Percentiles rank a stretch among this genome's conserved stretches.
These are phyloP conservation scores for Linhomoeus sp. DNA, from an alignment of 2,888 invertebrate species.

Conservation along the genomic window DNA sequence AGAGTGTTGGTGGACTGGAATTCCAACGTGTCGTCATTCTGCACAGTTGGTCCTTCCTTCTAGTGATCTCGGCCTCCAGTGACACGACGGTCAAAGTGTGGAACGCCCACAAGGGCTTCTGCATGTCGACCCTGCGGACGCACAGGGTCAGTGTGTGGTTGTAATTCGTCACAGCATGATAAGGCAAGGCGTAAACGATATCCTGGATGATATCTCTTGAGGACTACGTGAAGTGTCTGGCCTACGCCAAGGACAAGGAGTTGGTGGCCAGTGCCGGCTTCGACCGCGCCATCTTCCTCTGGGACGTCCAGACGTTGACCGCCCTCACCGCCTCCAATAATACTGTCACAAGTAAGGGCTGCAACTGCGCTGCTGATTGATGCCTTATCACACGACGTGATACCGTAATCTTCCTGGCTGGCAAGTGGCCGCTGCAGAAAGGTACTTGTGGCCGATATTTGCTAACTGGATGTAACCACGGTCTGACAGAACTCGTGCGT, in stretches of 20 bases:
- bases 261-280: slow-evolving; percentile 75
- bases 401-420: no score
- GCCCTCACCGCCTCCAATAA: slow-evolving; percentile 94
- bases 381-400: no score
- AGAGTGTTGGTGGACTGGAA: slow-evolving; percentile 10
- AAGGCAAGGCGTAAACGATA: no score
- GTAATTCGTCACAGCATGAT: no score
- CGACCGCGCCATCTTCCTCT: slow-evolving; percentile 84
- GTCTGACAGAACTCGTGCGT: no score
- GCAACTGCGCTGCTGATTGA: no score
- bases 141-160: slow-evolving; percentile 56
- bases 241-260: slow-evolving; percentile 89
- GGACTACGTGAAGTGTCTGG: slow-evolving; percentile 91
- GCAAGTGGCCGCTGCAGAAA: no score
- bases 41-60: no score
- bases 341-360: slow-evolving; percentile 86
- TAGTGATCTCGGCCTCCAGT: slow-evolving; percentile 93
- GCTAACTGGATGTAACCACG: no score
- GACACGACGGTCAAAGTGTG: slow-evolving; percentile 99
- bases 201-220: slow-evolving; percentile 13
- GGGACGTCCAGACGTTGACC: slow-evolving; percentile 95
- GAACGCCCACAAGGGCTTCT: slow-evolving; percentile 97
- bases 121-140: slow-evolving; percentile 91
- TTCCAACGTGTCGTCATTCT: no score
- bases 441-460: no score